Evolutionary conservation across 1,140 invertebrate species (phyloP), one percentile per base, ranked within the genome.

Genomic region (Macrotrachela quadricornifera): DNA sequence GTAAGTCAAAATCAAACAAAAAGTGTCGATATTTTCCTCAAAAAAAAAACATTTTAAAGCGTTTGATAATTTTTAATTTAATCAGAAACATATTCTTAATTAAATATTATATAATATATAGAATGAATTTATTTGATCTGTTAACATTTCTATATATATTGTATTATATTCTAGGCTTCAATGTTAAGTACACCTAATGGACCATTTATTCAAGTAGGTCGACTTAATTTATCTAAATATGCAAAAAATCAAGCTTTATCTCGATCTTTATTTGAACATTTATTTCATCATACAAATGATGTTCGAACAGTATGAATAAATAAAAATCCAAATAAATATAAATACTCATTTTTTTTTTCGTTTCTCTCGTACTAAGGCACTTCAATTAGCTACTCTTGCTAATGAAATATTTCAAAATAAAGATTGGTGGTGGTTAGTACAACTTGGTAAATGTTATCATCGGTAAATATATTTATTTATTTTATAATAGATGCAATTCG

Each of bases 401-500:
- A 82, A 80, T 45, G 66, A 71, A 62, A 61, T 67, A 1, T 64
- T 60, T 56, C 64, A 81, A 50, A 82, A 77, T 59, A 76, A 80
- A 59, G 87, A 94, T 62, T 95, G 90, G 88, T 99, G 86, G 84
- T 97, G 92, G 92, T 87, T 92, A 66, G 77, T 86, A 12, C 83
- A 85, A 61, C 67, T 86, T 21, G 86, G 83, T n/a, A 84, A 91
- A 60, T 95, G 90, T 67, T 91, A 94, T 64, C 80, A 82, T 56
- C 69, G 75, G 71, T 74, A 56, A 46, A 41, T 37, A n/a, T 12
- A 14, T 3, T 15, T 3, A 14, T 15, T 10, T 42, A 4, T 42
- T 42, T 42, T 10, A 42, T 4, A 14, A 14, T 15, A 4, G 2
- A 13, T 47, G 8, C 21, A 30, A 30, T 4, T 4, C 8, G 21